phyloP scores from a whole-genome alignment of 2,113 vertebrate species.

The Xenopus laevis region DNA sequence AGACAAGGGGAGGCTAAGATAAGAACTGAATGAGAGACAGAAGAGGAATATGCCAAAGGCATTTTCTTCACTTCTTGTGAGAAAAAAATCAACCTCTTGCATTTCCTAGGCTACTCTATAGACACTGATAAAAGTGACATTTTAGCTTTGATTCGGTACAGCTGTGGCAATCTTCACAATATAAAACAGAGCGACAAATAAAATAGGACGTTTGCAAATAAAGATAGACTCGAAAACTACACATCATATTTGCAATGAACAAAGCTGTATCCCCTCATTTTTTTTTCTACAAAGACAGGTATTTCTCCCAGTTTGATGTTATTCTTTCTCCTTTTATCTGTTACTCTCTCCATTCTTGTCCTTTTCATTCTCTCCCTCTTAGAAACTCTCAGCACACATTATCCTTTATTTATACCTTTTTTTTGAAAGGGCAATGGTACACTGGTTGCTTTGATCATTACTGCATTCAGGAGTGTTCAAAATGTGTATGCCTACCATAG shows the following conservation, averaged over 20 bases:
- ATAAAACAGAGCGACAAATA: background rate
- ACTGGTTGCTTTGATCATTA: too few species aligned
- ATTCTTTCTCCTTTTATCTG: too few species aligned
- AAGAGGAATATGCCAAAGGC: background rate
- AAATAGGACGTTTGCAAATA: background rate
- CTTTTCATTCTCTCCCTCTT: too few species aligned
- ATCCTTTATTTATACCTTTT: too few species aligned
- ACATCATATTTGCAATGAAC: too few species aligned
- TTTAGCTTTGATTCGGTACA: slow-evolving; percentile 20
- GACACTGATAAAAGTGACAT: slow-evolving; percentile 17
- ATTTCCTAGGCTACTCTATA: slow-evolving; percentile 14
- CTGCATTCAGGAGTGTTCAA: too few species aligned
- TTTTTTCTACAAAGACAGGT: too few species aligned
- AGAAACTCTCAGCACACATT: too few species aligned
- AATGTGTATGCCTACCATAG: too few species aligned
- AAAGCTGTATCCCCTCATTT: too few species aligned
- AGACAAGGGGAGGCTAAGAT: slow-evolving; percentile 12
- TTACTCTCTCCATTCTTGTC: too few species aligned
- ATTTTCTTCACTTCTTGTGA: slow-evolving; percentile 21
- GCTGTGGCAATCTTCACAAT: slow-evolving; percentile 12
- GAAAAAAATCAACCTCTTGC: slow-evolving; percentile 20
- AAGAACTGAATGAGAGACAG: slow-evolving; percentile 8
- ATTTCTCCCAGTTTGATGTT: background rate
- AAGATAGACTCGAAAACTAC: background rate
- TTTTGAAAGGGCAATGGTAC: too few species aligned